phyloP scores from a whole-genome alignment of 2,797 vertebrate species.

The Lerista edwardsae region DNA sequence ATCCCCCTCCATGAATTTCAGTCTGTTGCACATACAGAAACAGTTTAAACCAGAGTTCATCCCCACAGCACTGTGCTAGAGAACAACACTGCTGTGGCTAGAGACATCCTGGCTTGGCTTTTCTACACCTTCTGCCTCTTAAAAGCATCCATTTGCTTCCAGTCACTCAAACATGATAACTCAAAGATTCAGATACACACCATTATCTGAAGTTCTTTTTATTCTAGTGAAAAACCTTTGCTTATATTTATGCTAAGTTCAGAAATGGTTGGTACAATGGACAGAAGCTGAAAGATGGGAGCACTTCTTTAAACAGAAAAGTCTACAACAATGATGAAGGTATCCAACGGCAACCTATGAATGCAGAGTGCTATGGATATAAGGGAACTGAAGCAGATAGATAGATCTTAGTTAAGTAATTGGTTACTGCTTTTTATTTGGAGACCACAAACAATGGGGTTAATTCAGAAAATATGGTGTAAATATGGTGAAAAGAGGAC shows the following conservation, averaged over 20 bases:
- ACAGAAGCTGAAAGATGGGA: conserved; percentile 22
- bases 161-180: fast-evolving
- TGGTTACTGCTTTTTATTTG: background rate
- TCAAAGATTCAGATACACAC: background rate
- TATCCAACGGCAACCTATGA: background rate
- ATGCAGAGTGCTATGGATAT: background rate
- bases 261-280: background rate
- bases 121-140: fast-evolving
- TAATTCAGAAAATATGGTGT: fast-evolving
- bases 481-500: background rate
- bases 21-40: background rate
- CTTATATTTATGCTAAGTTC: conserved; percentile 28
- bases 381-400: background rate
- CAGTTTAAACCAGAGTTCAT: too few species aligned
- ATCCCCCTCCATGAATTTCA: background rate
- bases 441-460: background rate
- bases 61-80: background rate
- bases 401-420: background rate
- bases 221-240: conserved; percentile 53
- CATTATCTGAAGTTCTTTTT: conserved; percentile 49
- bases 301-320: conserved; percentile 23
- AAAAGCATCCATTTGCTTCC: background rate
- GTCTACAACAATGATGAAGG: background rate
- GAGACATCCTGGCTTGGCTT: background rate
- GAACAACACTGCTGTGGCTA: background rate